Conservation (phyloP, 2,888 invertebrate species). For the Pseudanteris insignis region DNA sequence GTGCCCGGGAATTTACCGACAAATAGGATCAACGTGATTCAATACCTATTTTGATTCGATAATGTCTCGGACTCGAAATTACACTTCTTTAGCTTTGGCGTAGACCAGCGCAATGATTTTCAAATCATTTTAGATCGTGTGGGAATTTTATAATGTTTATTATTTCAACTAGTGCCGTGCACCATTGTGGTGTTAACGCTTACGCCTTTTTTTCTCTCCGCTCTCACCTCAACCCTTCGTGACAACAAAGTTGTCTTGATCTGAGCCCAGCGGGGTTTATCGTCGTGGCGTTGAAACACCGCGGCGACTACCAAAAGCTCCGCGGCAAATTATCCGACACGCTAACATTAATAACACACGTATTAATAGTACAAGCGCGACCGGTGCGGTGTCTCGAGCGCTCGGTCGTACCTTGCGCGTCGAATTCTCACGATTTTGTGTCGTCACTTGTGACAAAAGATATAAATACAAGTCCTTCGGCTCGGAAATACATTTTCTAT, state of each 20-base stretch:
- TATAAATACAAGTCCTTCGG: conserved; percentile 3
- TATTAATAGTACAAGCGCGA: conserved; percentile 24
- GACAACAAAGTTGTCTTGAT: conserved; percentile 44
- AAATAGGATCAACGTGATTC: conserved; percentile 32
- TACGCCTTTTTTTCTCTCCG: conserved; percentile 20
- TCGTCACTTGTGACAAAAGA: conserved; percentile 17
- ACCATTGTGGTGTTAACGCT: conserved; percentile 8
- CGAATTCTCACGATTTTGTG: conserved; percentile 36
- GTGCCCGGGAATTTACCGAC: conserved; percentile 9
- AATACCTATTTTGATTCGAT: neutral
- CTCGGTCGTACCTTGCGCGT: conserved; percentile 48
- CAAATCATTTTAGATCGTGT: neutral
- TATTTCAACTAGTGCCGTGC: conserved; percentile 9
- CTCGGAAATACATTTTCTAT: conserved; percentile 8
- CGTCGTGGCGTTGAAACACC: conserved; percentile 31
- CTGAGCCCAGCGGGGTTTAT: conserved; percentile 30
- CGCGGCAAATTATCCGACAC: conserved; percentile 31
- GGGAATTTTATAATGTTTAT: conserved; percentile 9
- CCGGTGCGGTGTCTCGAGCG: conserved; percentile 10
- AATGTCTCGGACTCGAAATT: neutral
- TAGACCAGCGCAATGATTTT: too few relatives aligned
- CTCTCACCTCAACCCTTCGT: conserved; percentile 22
- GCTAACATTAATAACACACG: conserved; percentile 35
- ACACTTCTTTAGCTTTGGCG: too few relatives aligned
- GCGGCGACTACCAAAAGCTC: conserved; percentile 17